These are phyloP conservation scores for Chromis chromis DNA, from an alignment of 2,797 vertebrate genomes.

Conservation along the genomic window DNA sequence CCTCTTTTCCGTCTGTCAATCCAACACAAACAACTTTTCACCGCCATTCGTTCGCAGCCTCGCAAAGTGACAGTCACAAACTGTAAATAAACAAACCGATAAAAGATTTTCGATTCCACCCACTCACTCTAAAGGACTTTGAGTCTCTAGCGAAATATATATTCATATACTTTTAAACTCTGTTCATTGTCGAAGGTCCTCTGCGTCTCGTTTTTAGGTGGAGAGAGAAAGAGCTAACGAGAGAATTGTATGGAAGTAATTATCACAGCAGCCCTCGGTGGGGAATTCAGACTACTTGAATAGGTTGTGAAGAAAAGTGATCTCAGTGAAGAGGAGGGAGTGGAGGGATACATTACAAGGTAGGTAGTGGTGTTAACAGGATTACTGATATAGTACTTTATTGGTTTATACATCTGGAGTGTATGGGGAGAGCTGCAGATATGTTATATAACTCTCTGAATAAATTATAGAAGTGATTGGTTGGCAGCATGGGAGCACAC, in stretches of 20 bases:
- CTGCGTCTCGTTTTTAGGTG: not conserved
- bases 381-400: slow-evolving; percentile 19
- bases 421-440: slow-evolving; percentile 18
- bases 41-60: not conserved
- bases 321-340: slow-evolving; percentile 13
- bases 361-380: slow-evolving; percentile 8
- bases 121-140: not conserved
- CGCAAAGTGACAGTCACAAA: slow-evolving; percentile 18
- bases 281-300: slow-evolving; percentile 34
- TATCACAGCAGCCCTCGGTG: slow-evolving; percentile 20
- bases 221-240: slow-evolving; percentile 11
- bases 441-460: slow-evolving; percentile 35
- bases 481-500: slow-evolving; percentile 16
- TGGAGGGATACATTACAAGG: slow-evolving; percentile 20
- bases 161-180: slow-evolving; percentile 4
- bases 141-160: slow-evolving; percentile 25
- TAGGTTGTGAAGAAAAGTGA: slow-evolving; percentile 22
- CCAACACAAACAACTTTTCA: not conserved
- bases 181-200: slow-evolving; percentile 1
- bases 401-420: slow-evolving; percentile 26
- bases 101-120: slow-evolving; percentile 1
- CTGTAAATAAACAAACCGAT: not conserved
- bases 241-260: slow-evolving; percentile 25
- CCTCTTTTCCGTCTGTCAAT: not conserved
- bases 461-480: slow-evolving; percentile 26